Evolutionary conservation across 2,797 vertebrate genomes (phyloP).

Genomic region (Cyprinella venusta): DNA sequence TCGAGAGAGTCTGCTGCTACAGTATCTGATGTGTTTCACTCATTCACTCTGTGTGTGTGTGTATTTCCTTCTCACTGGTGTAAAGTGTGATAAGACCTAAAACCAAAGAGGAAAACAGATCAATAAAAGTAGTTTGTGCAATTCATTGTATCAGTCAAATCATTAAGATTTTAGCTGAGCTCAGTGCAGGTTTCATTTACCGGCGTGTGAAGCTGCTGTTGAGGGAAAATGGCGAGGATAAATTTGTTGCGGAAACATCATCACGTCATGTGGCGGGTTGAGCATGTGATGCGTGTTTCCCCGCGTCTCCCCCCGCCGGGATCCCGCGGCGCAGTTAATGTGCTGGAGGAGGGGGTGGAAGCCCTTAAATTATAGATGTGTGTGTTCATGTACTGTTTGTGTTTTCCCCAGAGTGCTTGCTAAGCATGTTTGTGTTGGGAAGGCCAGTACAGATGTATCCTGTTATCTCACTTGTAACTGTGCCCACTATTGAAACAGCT

Average conservation of each 20-base stretch:
- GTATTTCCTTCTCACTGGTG: neutral
- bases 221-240: neutral
- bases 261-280: neutral
- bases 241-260: neutral
- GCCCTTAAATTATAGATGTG: slow-evolving; percentile 43
- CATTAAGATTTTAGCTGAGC: neutral
- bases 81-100: slow-evolving; percentile 7
- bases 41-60: neutral
- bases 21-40: slow-evolving; percentile 1
- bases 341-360: slow-evolving; percentile 59
- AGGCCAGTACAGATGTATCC: slow-evolving; percentile 65
- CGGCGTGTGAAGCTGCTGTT: neutral
- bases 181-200: neutral
- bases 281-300: slow-evolving; percentile 2
- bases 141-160: neutral
- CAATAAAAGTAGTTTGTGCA: neutral
- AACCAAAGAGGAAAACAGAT: neutral
- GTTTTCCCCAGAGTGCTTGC: slow-evolving; percentile 52
- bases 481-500: slow-evolving; percentile 43
- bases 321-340: neutral
- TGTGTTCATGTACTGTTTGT: slow-evolving; percentile 71
- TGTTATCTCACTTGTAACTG: slow-evolving; percentile 59
- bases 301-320: neutral
- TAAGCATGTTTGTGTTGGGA: slow-evolving; percentile 57
- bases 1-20: neutral